Base-by-base conservation (phyloP, 2,797 vertebrate genomes). In the Ptychadena robeensis region DNA sequence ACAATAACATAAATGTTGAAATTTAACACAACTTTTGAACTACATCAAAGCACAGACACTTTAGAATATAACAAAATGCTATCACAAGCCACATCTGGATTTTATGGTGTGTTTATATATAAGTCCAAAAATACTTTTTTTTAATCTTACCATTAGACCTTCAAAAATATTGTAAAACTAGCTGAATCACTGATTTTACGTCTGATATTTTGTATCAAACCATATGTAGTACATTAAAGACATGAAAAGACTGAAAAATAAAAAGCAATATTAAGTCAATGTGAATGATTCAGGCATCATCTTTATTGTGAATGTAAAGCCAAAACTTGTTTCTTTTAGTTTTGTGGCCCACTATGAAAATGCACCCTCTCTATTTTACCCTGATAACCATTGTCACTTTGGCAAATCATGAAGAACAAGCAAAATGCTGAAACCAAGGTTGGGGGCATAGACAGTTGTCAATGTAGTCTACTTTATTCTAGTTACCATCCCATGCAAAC, bases 151-250 rank as follows among this genome's bases (percentile, higher is more conserved):
- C 11, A 40, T 66, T 10, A 66, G 69, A 27, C 65, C n/a, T 73
- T 73, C 40, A 80, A 76, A 70, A 6, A 22, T 68, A 67, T 6
- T 59, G 68, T 61, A 75, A 40, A 69, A 75, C 28, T n/a, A 11
- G 25, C 57, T 67, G 72, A 82, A 40, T 40, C 14, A 38, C 40
- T 66, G 64, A 71, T 61, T 82, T 22, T 64, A 35, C 64, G 37
- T 71, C 28, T 82, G 38, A 65, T 71, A 48, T 57, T 70, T 37
- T 27, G 25, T n/a, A 57, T 34, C n/a, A 28, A 9, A 76, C 48
- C 79, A 80, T 65, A 34, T 48, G 70, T 28, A 66, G 15, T 66
- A 18, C 8, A 66, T 81, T 67, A 81, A 48, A 53, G 40, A 10
- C 15, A 64, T 14, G 48, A 63, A 64, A 14, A 30, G 14, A n/a